Base-by-base conservation (phyloP, 2,888 invertebrate genomes). In the Drosophila gaucha region DNA sequence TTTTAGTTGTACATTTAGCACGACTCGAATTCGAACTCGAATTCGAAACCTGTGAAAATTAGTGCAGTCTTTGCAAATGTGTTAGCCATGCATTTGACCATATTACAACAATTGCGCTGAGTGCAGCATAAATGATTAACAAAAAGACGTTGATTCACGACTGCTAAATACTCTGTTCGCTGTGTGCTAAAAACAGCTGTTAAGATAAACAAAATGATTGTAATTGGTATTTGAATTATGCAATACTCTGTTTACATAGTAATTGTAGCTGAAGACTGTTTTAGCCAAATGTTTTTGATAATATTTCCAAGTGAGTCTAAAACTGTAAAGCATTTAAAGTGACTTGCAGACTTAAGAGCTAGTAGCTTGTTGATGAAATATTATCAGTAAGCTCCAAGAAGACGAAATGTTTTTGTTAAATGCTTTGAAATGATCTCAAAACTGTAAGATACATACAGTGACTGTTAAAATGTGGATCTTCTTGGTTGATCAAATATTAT, bases 11-110 rank as follows among this genome's bases (percentile, higher is more conserved):
- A 22, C 8, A n/a, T 26, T 26, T 26, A 26, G 28, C n/a, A n/a
- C 14, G 4, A 12, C 36, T 38, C 38, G 20, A 20, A 16, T 16
- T 18, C 43, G 28, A 26, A 22, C 5, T 16, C 30, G 22, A 39
- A 28, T 28, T 60, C 6, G 28, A 52, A 26, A 62, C 39, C 51
- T 55, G 71, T 66, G 55, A 64, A 71, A 68, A 58, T 80, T 80
- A 72, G 74, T 69, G 74, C 73, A 76, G 5, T 44, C 49, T 6
- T 20, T 73, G 75, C 70, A 67, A 65, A 56, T 69, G 68, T 55
- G 63, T 57, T 63, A 39, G 18, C 31, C 75, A 43, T 54, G 51
- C 51, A 22, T 22, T 22, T 60, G 41, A 20, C 22, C 30, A 24
- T 49, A 70, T 69, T 68, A 33, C 62, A 56, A 8, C 31, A 31